phyloP scores from a whole-genome alignment of 2,113 vertebrate genomes.

The Zingel zingel region DNA sequence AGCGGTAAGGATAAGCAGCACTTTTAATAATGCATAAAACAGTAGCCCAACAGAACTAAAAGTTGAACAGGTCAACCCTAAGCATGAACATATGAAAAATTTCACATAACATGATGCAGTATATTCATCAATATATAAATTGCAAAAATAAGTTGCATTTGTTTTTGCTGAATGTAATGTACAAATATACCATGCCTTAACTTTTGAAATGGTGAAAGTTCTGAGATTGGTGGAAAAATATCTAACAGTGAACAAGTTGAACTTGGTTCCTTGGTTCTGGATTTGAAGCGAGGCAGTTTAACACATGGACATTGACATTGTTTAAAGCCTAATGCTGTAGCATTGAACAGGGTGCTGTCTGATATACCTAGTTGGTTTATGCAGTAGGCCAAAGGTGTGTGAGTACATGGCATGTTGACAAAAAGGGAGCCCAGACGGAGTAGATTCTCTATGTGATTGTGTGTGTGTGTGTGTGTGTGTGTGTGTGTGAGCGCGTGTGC shows the following conservation, averaged over 20 bases:
- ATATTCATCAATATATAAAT: not conserved
- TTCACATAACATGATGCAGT: not conserved
- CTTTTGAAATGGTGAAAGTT: not conserved
- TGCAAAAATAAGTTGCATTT: not conserved
- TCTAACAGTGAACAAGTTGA: not conserved
- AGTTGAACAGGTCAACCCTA: not conserved
- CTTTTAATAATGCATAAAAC: not conserved
- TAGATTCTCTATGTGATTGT: constrained; percentile 1
- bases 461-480: not conserved
- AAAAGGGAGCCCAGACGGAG: constrained; percentile 9
- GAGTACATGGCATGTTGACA: constrained; percentile 31
- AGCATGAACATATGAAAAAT: not conserved
- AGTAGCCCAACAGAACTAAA: not conserved
- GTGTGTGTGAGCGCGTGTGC: not conserved
- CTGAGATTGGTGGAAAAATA: not conserved
- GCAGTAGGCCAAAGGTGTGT: constrained; percentile 25
- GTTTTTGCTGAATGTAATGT: not conserved
- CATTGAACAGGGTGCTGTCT: constrained; percentile 5
- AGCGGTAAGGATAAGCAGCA: not conserved
- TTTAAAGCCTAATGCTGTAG: constrained; percentile 19
- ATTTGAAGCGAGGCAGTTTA: constrained; percentile 1
- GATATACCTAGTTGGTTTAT: constrained; percentile 22
- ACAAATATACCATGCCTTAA: not conserved
- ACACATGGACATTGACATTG: not conserved
- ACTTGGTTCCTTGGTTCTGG: not conserved